These are phyloP conservation scores for Dryadula phaetusa DNA, from an alignment of 2,888 invertebrate species.

Conservation along the genomic window DNA sequence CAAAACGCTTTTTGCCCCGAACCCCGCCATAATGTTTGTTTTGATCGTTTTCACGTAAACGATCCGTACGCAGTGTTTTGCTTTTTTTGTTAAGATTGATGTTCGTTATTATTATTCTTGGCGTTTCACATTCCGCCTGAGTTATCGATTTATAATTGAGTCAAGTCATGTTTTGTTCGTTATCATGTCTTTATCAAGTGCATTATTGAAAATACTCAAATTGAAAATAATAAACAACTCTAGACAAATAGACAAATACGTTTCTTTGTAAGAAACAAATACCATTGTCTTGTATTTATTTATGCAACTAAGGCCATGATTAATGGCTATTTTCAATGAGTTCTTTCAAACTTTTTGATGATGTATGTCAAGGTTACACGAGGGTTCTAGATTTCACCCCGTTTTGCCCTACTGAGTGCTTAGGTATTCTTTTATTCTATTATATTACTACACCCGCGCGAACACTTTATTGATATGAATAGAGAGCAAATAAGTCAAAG, in stretches of 20 bases:
- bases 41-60: slow-evolving; percentile 79
- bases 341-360: slow-evolving; percentile 81
- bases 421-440: slow-evolving; percentile 77
- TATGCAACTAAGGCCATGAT: slow-evolving; percentile 58
- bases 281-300: slow-evolving; percentile 3
- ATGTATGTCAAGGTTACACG: slow-evolving; percentile 79
- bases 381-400: slow-evolving; percentile 82
- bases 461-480: not conserved
- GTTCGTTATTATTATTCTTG: slow-evolving; percentile 65
- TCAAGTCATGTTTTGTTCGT: slow-evolving; percentile 24
- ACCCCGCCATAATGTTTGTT: slow-evolving; percentile 76
- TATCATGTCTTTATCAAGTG: not conserved
- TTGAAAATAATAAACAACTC: not conserved
- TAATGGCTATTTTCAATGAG: slow-evolving; percentile 77
- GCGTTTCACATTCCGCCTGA: slow-evolving; percentile 46
- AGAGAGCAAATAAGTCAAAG: not conserved
- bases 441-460: slow-evolving; percentile 51
- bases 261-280: not conserved
- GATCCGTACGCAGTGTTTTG: slow-evolving; percentile 63
- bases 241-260: slow-evolving; percentile 16
- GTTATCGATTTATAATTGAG: slow-evolving; percentile 38
- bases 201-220: not conserved
- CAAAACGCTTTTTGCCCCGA: slow-evolving; percentile 68
- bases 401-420: slow-evolving; percentile 75
- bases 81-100: slow-evolving; percentile 59